A percentile compares a stretch with the other conserved stretches of the same genome.
phyloP scores from a whole-genome alignment of 2,797 vertebrate genomes.

The Amphiprion clarkii region DNA sequence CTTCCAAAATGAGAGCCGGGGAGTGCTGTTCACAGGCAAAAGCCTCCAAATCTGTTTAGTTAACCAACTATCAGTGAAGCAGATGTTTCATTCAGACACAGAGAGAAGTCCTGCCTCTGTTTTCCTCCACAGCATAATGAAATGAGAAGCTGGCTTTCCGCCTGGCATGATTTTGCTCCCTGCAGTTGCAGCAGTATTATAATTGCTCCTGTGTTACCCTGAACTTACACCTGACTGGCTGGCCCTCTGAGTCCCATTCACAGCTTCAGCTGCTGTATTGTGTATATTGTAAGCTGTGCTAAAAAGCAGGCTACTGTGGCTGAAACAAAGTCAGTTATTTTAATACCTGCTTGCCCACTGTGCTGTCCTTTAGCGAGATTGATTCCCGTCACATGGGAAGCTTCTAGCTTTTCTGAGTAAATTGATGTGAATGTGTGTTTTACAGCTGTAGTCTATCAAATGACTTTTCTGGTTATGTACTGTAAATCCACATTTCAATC shows the following conservation, averaged over 20 bases:
- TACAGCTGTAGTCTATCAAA: conserved; percentile 26
- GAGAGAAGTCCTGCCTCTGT: conserved; percentile 39
- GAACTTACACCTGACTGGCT: conserved; percentile 53
- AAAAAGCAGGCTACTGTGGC: conserved; percentile 13
- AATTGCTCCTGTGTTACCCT: conserved; percentile 46
- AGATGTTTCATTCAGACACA: conserved; percentile 75
- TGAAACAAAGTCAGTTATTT: conserved; percentile 32
- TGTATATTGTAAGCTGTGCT: conserved; percentile 29
- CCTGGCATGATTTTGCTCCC: conserved; percentile 46
- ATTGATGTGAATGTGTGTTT: conserved; percentile 44
- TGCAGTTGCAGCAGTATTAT: conserved; percentile 61
- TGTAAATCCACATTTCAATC: conserved; percentile 46
- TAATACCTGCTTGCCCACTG: neutral
- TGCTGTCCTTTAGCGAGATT: conserved; percentile 18
- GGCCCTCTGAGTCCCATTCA: conserved; percentile 33
- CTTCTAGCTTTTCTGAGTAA: conserved; percentile 13
- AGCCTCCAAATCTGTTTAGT: conserved; percentile 47
- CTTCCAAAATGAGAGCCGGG: conserved; percentile 31
- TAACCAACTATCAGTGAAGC: conserved; percentile 49
- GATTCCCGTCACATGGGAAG: neutral
- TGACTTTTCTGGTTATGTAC: conserved; percentile 32
- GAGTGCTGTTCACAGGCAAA: conserved; percentile 35
- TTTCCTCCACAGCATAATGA: conserved; percentile 60
- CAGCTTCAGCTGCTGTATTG: conserved; percentile 34
- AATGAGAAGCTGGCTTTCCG: conserved; percentile 50